Evolutionary conservation across 1,140 invertebrate genomes (phyloP), one percentile per base, ranked within the genome.

Genomic region (Saxidomus purpurata): DNA sequence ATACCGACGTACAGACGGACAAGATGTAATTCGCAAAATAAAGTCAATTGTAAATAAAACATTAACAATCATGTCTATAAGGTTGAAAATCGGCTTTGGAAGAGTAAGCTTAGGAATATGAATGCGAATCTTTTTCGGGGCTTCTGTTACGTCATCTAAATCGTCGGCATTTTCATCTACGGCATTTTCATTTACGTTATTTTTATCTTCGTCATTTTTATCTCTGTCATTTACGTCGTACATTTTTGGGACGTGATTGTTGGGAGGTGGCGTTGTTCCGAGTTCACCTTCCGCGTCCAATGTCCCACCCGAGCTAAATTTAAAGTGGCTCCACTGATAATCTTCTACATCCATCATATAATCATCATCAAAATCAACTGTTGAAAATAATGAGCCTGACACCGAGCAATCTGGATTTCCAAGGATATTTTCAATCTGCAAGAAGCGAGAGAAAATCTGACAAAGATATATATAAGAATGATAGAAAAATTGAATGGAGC

Each of bases 1-100:
- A 91, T 96, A 96, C n/a, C 77, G 82, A 17, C 89, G 55, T 79
- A 96, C 95, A 25, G 90, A 90, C 52, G 96, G 96, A 89, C 91
- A 94, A 9, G 93, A 93, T 15, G 90, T 6, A 40, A 95, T 84
- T n/a, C 95, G 82, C 28, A 95, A 43, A 0, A 94, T 47, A 19
- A 95, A 92, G 67, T 95, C 95, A 31, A 94, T 71, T 25, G 92
- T 85, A 81, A 96, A 95, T 91, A 94, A 96, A 25, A 25, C 80
- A 25, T 59, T 69, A 19, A 67, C n/a, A 13, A 63, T 13, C 4
- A 67, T 67, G 80, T 67, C 80, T 25, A 79, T 1, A 34, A 79
- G 36, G 8, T 55, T 11, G 17, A 79, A 55, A 0, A 49, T 28
- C 0, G 28, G 34, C 34, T 40, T 55, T 19, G 59, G 59, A 17